These are phyloP conservation scores for Pseudomyrmex pallidus DNA, from an alignment of 1,140 invertebrate genomes.

Conservation along the genomic window DNA sequence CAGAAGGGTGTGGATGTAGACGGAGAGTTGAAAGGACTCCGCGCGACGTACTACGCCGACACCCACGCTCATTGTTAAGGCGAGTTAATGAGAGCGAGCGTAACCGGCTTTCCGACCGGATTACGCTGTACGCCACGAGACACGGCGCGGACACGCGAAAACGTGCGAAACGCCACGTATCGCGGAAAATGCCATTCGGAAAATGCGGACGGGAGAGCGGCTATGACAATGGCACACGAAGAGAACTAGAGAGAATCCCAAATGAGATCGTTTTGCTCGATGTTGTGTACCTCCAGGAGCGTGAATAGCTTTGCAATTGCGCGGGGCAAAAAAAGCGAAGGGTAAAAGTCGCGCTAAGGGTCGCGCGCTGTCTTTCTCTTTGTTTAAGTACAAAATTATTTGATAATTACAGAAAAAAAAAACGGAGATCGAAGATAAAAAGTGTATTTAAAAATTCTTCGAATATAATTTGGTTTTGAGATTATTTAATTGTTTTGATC, in stretches of 20 bases:
- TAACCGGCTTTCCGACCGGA: slow-evolving; percentile 57
- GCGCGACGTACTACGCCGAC: slow-evolving; percentile 69
- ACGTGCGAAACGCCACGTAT: not conserved
- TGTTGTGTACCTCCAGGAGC: not conserved
- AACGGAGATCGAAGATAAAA: too few species aligned
- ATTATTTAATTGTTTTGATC: too few species aligned
- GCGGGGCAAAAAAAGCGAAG: too few species aligned
- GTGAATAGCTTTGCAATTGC: not conserved
- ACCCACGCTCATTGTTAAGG: slow-evolving; percentile 70
- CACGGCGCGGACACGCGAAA: slow-evolving; percentile 33
- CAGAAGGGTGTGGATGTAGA: slow-evolving; percentile 69
- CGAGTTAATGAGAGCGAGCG: slow-evolving; percentile 70
- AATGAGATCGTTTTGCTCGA: slow-evolving; percentile 9
- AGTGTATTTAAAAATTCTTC: too few species aligned
- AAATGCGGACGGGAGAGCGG: not conserved
- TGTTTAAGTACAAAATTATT: too few species aligned
- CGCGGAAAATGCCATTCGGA: slow-evolving; percentile 14
- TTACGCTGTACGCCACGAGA: slow-evolving; percentile 24
- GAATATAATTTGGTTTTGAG: too few species aligned
- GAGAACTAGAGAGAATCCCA: slow-evolving; percentile 13
- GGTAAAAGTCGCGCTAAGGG: too few species aligned
- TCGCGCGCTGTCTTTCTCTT: too few species aligned
- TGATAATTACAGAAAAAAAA: too few species aligned
- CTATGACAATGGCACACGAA: not conserved
- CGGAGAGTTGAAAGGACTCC: slow-evolving; percentile 66